Conservation (phyloP, 2,113 vertebrate genomes). For the Centrocercus urophasianus region DNA sequence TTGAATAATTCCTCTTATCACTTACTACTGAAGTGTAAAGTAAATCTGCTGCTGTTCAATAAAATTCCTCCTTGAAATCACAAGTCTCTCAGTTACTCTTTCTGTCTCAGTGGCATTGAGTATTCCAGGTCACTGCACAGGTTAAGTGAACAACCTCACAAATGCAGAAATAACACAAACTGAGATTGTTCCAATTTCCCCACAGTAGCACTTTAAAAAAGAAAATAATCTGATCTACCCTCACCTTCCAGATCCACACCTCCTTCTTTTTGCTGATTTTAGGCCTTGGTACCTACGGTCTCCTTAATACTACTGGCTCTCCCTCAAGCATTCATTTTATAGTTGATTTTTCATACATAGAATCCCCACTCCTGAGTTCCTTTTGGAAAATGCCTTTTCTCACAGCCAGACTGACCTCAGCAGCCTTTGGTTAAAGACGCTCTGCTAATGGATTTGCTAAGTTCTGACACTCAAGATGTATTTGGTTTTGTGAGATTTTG, state of each 20-base stretch:
- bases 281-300: not conserved
- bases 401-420: not conserved
- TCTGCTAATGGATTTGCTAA: not conserved
- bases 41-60: slow-evolving; percentile 62
- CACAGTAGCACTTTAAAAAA: slow-evolving; percentile 12
- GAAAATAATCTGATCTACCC: slow-evolving; percentile 36
- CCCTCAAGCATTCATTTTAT: accelerated
- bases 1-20: slow-evolving; percentile 48
- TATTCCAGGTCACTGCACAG: slow-evolving; percentile 77
- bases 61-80: slow-evolving; percentile 51
- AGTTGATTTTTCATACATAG: not conserved
- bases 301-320: not conserved
- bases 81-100: slow-evolving; percentile 63
- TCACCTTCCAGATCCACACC: not conserved
- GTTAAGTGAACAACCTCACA: slow-evolving; percentile 80
- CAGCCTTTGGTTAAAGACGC: not conserved
- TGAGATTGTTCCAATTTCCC: slow-evolving; percentile 66
- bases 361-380: not conserved
- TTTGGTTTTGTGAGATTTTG: not conserved
- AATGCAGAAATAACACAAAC: slow-evolving; percentile 76
- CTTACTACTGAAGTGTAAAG: slow-evolving; percentile 64
- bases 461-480: not conserved
- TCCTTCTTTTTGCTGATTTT: slow-evolving; percentile 10
- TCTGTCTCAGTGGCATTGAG: slow-evolving; percentile 54
- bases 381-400: not conserved